Base-by-base conservation (phyloP, 2,888 invertebrate species). In the Eudemis profundana region DNA sequence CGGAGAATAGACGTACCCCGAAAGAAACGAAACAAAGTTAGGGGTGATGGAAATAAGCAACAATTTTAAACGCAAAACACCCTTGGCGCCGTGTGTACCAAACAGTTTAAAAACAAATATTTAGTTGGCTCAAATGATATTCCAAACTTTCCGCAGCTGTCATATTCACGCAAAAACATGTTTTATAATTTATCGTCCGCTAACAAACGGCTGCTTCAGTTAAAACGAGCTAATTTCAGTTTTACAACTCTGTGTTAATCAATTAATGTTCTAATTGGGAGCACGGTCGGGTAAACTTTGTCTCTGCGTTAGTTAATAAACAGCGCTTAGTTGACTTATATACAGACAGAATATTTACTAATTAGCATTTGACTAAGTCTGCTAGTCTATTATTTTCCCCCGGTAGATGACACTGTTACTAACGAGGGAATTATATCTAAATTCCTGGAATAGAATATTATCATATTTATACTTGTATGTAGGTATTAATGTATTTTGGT, bases 161-260 rank as follows among this genome's bases (percentile, higher is more conserved):
- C n/a, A 1, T 12, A 12, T 21, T 17, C 21, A 46, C n/a, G 19
- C 21, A 10, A 46, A 46, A 46, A 46, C 46, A 46, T 4, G 19
- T 46, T 10, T 4, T 4, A 5, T 21, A n/a, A 46, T 46, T 46
- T 21, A 21, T 46, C 12, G 12, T 46, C n/a, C 21, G 12, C 46
- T 21, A n/a, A 5, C n/a, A 46, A 46, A n/a, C 21, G 5, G 21
- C n/a, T 10, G 33, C 5, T 15, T 8, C 10, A 21, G 19, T 21
- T 46, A 12, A 46, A 46, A 21, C 46, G 12, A 12, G 17, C 21
- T 21, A 46, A 46, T 46, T 46, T 21, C n/a, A 19, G 10, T 46
- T n/a, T 46, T 46, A 46, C 46, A 46, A 46, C 46, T n/a, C 1
- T 19, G 10, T 4, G 44, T 10, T 46, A 46, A 19, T 46, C 19